Evolutionary conservation across 2,797 vertebrate genomes (phyloP).

Genomic region (Sandelia bainsii): DNA sequence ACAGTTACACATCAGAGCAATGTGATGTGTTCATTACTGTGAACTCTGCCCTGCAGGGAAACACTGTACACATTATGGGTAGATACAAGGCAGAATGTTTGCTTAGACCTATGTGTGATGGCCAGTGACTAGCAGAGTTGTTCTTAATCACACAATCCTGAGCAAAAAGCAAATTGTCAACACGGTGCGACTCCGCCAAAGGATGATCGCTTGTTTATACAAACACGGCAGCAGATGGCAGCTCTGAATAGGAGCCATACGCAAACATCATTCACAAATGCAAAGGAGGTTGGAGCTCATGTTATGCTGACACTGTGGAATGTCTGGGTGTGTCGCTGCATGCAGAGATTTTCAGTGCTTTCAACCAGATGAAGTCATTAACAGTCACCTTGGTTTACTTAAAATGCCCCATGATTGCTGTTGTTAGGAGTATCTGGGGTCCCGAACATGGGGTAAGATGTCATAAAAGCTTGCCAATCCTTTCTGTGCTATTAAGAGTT

Average conservation of each 20-base stretch:
- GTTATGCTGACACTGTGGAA: constrained; percentile 39
- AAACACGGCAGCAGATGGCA: constrained; percentile 60
- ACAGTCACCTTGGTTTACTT: neutral
- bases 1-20: neutral
- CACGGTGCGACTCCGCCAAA: constrained; percentile 40
- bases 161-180: constrained; percentile 47
- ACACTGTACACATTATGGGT: neutral
- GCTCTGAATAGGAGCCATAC: constrained; percentile 53
- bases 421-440: neutral
- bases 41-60: neutral
- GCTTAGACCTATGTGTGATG: neutral
- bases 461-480: neutral
- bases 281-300: constrained; percentile 22
- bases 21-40: neutral
- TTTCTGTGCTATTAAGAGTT: neutral
- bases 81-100: neutral
- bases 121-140: neutral
- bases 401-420: neutral
- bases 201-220: constrained; percentile 39
- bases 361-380: neutral
- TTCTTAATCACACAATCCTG: constrained; percentile 34
- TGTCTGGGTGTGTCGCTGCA: constrained; percentile 6
- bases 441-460: neutral
- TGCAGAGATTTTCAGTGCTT: constrained; percentile 1
- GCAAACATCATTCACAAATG: constrained; percentile 45